These are phyloP conservation scores for Cochlearius cochlearius DNA, from an alignment of 2,113 vertebrate genomes.

Conservation along the genomic window DNA sequence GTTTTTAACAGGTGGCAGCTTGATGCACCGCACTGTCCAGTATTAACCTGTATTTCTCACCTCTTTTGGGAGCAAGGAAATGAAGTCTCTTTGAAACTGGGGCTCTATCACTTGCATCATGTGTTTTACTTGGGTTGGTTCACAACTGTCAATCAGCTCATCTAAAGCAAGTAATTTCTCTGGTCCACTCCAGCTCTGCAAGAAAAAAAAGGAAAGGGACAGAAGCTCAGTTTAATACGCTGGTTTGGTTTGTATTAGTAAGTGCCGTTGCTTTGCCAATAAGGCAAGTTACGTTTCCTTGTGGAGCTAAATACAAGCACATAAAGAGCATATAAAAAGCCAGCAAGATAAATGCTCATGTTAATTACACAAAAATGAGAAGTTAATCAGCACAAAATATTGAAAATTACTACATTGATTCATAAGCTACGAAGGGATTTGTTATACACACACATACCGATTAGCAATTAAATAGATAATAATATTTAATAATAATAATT, in stretches of 20 bases:
- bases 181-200: conserved; percentile 91
- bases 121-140: conserved; percentile 98
- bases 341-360: neutral
- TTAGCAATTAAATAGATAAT: conserved; percentile 48
- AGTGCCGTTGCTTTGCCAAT: neutral
- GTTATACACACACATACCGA: conserved; percentile 26
- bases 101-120: conserved; percentile 99
- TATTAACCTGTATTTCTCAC: conserved; percentile 71
- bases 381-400: conserved; percentile 57
- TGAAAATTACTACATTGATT: conserved; percentile 41
- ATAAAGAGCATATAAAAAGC: neutral
- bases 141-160: conserved; percentile 98
- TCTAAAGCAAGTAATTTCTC: conserved; percentile 98
- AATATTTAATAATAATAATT: conserved; percentile 65
- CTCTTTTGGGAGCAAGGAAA: conserved; percentile 99
- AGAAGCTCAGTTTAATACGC: neutral
- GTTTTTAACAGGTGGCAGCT: neutral
- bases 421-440: conserved; percentile 52
- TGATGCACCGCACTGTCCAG: neutral
- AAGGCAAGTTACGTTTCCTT: neutral
- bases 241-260: neutral
- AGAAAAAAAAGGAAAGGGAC: neutral
- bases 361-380: conserved; percentile 47
- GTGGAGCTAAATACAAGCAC: neutral
- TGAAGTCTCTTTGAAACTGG: conserved; percentile 99